phyloP scores from a whole-genome alignment of 1,140 invertebrate species.

The Pogonomyrmex barbatus region DNA sequence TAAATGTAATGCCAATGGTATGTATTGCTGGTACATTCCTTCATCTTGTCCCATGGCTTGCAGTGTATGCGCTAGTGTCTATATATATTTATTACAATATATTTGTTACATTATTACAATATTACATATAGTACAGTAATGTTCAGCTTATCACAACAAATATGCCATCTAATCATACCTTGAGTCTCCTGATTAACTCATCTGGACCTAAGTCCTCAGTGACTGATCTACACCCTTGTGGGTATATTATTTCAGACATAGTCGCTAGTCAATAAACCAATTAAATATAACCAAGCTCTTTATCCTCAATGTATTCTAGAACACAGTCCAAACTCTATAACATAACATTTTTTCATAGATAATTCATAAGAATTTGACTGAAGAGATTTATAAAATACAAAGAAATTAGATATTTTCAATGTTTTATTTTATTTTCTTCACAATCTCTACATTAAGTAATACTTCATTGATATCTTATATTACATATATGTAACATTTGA shows the following conservation, averaged over 20 bases:
- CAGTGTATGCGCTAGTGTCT: conserved; percentile 96
- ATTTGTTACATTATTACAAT: conserved; percentile 33
- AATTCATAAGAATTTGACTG: neutral
- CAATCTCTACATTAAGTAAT: conserved; percentile 11
- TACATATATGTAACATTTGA: neutral
- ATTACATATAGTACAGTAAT: neutral
- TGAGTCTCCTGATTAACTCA: conserved; percentile 96
- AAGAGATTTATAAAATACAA: conserved; percentile 12
- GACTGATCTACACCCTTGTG: conserved; percentile 94
- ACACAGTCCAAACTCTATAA: conserved; percentile 85
- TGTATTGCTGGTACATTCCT: conserved; percentile 96
- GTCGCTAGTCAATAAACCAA: conserved; percentile 78
- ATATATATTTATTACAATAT: conserved; percentile 18
- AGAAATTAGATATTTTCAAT: neutral
- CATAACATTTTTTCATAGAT: conserved; percentile 7
- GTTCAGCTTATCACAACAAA: neutral
- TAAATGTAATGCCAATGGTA: conserved; percentile 96
- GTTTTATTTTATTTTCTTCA: neutral
- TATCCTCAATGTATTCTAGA: conserved; percentile 78
- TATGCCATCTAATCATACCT: conserved; percentile 87
- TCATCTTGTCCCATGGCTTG: conserved; percentile 98
- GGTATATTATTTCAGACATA: conserved; percentile 94
- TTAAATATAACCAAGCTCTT: conserved; percentile 66
- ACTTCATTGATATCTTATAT: conserved; percentile 21
- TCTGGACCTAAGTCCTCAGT: conserved; percentile 97